Conservation (phyloP, 2,797 vertebrate genomes). For the Odontamblyopus rebecca region DNA sequence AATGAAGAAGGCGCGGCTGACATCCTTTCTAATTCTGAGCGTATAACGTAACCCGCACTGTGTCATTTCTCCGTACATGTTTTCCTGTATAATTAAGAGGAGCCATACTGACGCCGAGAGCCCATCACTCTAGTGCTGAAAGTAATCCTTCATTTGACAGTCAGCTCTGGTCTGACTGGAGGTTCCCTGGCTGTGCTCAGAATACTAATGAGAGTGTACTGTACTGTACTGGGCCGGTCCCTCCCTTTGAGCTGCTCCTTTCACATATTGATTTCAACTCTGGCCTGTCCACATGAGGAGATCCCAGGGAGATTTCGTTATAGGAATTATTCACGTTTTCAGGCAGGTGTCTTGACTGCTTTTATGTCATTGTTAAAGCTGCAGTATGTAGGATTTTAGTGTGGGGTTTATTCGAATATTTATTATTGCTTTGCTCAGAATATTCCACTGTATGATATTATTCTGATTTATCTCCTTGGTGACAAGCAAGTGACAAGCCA, state of each 20-base stretch:
- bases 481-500: no score
- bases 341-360: neutral
- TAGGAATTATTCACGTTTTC: neutral
- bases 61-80: neutral
- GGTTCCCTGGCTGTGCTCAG: slow-evolving; percentile 40
- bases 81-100: slow-evolving; percentile 8
- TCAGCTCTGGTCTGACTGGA: slow-evolving; percentile 32
- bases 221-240: neutral
- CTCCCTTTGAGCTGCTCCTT: slow-evolving; percentile 12
- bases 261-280: slow-evolving; percentile 3
- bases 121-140: slow-evolving; percentile 6
- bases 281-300: neutral
- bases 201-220: slow-evolving; percentile 47
- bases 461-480: no score
- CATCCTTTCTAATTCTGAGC: neutral
- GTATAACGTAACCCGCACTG: neutral
- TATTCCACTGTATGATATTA: no score
- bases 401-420: no score
- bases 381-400: no score
- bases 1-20: neutral
- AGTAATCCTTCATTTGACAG: slow-evolving; percentile 38
- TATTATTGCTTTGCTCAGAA: no score
- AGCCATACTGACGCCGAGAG: neutral
- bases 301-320: neutral
- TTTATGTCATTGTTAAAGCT: neutral